Conservation (phyloP, 2,113 vertebrate genomes). For the Proterorhinus semilunaris region DNA sequence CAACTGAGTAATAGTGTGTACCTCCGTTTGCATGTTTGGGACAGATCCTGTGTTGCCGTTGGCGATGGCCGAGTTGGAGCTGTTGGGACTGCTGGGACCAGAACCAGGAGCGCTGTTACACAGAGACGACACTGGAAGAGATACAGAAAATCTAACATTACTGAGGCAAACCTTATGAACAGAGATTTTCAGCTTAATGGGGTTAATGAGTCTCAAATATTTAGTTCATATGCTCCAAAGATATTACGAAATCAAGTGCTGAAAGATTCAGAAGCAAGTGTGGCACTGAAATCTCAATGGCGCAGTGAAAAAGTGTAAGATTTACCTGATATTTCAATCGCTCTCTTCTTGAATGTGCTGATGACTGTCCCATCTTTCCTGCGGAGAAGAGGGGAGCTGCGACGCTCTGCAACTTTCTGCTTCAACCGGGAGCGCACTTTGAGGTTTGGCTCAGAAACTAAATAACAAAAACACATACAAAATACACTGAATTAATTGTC, state of each 20-base stretch:
- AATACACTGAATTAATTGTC: not conserved
- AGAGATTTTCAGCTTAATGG: not conserved
- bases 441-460: slow-evolving; percentile 95
- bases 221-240: not conserved
- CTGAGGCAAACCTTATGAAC: not conserved
- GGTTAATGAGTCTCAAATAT: not conserved
- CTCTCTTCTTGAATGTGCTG: slow-evolving; percentile 92
- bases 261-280: not conserved
- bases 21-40: slow-evolving; percentile 71
- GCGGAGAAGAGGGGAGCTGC: slow-evolving; percentile 91
- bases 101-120: slow-evolving; percentile 70
- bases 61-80: slow-evolving; percentile 63
- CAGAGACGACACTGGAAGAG: slow-evolving; percentile 62
- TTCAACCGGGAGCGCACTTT: slow-evolving; percentile 96
- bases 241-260: not conserved
- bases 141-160: slow-evolving; percentile 8
- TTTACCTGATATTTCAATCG: slow-evolving; percentile 75
- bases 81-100: slow-evolving; percentile 72
- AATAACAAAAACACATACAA: not conserved
- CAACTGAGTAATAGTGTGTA: slow-evolving; percentile 13
- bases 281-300: not conserved
- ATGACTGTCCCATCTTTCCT: slow-evolving; percentile 92
- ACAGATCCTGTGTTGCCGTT: slow-evolving; percentile 70
- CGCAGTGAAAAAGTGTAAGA: not conserved
- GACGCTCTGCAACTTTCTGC: slow-evolving; percentile 93